Conservation (phyloP, 1,140 invertebrate species). For the Laupala kohalensis region DNA sequence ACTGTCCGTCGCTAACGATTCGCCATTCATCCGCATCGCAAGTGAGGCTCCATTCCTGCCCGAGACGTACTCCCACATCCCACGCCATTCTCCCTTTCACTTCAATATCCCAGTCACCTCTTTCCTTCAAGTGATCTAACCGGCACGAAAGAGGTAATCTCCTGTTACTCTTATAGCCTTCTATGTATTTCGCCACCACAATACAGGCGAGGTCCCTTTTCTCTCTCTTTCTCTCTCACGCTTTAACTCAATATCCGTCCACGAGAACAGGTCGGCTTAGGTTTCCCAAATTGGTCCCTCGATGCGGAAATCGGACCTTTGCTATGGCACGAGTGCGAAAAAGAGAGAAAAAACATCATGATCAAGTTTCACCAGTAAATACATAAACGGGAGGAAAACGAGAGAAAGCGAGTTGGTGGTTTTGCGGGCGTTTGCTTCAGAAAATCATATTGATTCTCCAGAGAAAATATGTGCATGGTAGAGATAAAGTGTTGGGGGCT, state of each 20-base stretch:
- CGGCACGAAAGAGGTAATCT: not conserved
- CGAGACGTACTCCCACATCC: not conserved
- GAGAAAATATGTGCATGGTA: too few relatives aligned
- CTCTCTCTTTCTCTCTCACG: not conserved
- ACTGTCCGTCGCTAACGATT: not conserved
- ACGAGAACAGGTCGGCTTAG: not conserved
- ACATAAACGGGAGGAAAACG: not conserved
- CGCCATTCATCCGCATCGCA: not conserved
- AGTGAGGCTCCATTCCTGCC: not conserved
- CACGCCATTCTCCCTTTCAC: not conserved
- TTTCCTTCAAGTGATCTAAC: not conserved
- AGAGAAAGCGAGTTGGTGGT: not conserved
- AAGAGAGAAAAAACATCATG: not conserved
- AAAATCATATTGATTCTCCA: too few relatives aligned
- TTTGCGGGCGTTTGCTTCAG: not conserved
- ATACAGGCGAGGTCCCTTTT: not conserved
- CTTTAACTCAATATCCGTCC: not conserved
- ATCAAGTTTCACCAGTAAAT: not conserved
- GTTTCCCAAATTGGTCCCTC: not conserved
- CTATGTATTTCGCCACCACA: not conserved
- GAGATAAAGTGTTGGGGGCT: too few relatives aligned
- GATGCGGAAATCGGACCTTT: not conserved
- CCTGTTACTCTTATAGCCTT: not conserved
- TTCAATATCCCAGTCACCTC: too few relatives aligned
- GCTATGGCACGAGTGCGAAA: not conserved